Evolutionary conservation across 2,113 vertebrate species (phyloP), one percentile per base, ranked within the genome.

Genomic region (Hypomesus transpacificus): DNA sequence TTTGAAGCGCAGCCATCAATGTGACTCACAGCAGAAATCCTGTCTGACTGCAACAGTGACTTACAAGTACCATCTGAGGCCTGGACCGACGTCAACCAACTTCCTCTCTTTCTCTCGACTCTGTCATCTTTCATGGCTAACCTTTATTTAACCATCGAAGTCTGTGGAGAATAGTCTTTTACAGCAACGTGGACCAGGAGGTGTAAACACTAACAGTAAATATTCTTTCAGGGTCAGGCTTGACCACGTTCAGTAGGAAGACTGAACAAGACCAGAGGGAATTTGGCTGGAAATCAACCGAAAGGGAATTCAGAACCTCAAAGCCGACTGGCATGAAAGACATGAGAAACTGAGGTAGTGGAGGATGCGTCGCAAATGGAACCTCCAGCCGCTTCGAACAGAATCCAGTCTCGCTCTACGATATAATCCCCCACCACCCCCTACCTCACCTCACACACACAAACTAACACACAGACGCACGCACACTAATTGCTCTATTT

Each of bases 401-500:
- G 8, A 46, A 46, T 13, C 39, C 39, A 46, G 39, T 46, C 39
- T 46, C 1, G 39, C 31, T 46, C 7, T 7, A 9, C 39, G 13
- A 2, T 46, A 46, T 46, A 46, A 46, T 13, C 39, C 39, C 39
- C 39, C 39, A 34, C 31, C 9, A 46, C 9, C 39, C 39, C 9
- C 39, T 34, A 46, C 39, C 39, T 46, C 39, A 5, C 39, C 39
- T 46, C 39, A 46, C 39, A 46, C 39, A 13, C 14, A 21, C 21
- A 22, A 26, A 26, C 14, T 1, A 60, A 60, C n/a, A 60, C 56
- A 69, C 16, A 50, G 18, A 81, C 52, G 68, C 46, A 16, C 9
- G 18, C 46, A 56, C 50, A 57, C 76, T 87, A 88, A 87, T 88
- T 87, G 77, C 80, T 71, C 80, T 86, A 70, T 85, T 80, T 80